Evolutionary conservation across 1,140 invertebrate species (phyloP), one percentile per base, ranked within the genome.

Genomic region (Cecropterus lyciades): DNA sequence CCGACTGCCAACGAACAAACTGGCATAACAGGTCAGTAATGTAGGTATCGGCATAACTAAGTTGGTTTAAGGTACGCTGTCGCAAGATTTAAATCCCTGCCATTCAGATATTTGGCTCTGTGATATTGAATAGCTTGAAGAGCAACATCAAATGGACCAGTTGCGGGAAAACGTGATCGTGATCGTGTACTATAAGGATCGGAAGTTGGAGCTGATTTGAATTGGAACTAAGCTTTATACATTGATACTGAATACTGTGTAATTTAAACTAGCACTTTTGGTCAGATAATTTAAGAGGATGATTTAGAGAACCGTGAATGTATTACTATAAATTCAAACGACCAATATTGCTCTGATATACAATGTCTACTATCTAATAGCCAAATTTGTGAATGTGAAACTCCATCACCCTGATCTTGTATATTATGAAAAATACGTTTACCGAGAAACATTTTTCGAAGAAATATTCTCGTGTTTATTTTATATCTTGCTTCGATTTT

Each of bases 11-110:
- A 53, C 16, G 40, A 49, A n/a, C 11, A 30, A 52, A 52, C 13
- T 11, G 24, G 33, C 30, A 53, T 30, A 53, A 53, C 30, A 53
- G 51, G 51, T 53, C 51, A 37, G 24, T 17, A 33, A 33, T 49
- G 16, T 10, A 20, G 13, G 13, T 13, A 14, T 14, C 40, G 40
- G 13, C 40, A 43, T 43, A 43, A 43, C n/a, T 43, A 43, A 13
- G n/a, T 14, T 5, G 40, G 40, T 37, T 40, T 43, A 14, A 13
- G 13, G 40, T 14, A 43, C 13, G 40, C 40, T 1, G 37, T 6
- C 13, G 40, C 40, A 6, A 43, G n/a, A 16, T 40, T 27, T 40
- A 15, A 55, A 55, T 55, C 52, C 30, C 52, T 17, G 33, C n/a
- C 15, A 43, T 43, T 52, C 14, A 14, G 33, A 37, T 37, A 37